Evolutionary conservation across 2,888 invertebrate genomes (phyloP), one percentile per base, ranked within the genome.

Genomic region (Euproctis similis): DNA sequence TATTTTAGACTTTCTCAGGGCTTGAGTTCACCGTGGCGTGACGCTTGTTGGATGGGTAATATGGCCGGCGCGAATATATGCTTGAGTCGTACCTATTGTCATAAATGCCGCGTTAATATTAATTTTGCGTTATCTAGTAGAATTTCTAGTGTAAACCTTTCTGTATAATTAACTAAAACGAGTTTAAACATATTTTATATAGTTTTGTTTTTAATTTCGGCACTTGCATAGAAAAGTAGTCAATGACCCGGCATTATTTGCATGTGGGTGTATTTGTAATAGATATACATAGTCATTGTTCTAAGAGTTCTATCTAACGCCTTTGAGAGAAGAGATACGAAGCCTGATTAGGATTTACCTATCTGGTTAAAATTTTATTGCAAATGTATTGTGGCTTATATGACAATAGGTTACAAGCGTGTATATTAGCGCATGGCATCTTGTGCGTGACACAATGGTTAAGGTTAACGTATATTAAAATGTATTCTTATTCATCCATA

Each of bases 201-300:
- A 54, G 50, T 53, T 52, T 51, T 49, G 43, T 52, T 54, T 44
- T 57, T 58, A 55, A 66, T 67, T 70, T 71, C 50, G 59, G 53
- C 53, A 42, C 51, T 53, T 52, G 44, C 30, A 53, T 46, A 32
- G 37, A 48, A 62, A 58, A 53, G 59, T 74, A 78, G 77, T 77
- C 80, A 76, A 69, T 77, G 80, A 80, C 80, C 78, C 74, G 76
- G 77, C 69, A 58, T 64, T 71, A 71, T 78, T 78, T 70, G 69
- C 61, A 65, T 71, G 71, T 71, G 71, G 70, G 69, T 73, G 58
- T 56, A 43, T 57, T 45, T 31, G 51, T 59, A 53, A 43, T n/a
- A n/a, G n/a, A n/a, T 51, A 49, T 45, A 55, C 39, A 54, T 58
- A 63, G 69, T 58, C 69, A 75, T 76, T 77, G 72, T 75, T 72